A percentile compares a stretch with the other conserved stretches of the same genome.
phyloP scores from a whole-genome alignment of 2,888 invertebrate genomes.

The Stictocephala bisonia region DNA sequence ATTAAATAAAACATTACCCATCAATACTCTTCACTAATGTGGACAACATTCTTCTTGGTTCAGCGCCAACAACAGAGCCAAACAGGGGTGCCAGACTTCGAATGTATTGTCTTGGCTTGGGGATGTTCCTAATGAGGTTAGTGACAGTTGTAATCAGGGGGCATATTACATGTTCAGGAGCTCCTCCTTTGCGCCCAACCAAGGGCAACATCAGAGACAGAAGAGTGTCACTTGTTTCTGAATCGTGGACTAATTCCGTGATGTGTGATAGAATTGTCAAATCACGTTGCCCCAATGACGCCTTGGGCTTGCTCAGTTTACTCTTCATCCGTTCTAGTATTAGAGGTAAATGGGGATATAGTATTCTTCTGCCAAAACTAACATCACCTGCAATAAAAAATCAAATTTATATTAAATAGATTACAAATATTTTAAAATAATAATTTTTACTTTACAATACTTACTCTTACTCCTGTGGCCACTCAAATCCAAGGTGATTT shows the following conservation, averaged over 20 bases:
- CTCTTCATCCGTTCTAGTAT: conserved; percentile 78
- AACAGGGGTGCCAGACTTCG: conserved; percentile 79
- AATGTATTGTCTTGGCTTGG: conserved; percentile 74
- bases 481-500: too few species aligned
- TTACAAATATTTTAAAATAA: too few species aligned
- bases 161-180: conserved; percentile 76
- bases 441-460: too few species aligned
- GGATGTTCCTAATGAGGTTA: conserved; percentile 79
- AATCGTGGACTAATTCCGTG: conserved; percentile 75
- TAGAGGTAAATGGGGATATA: conserved; percentile 77
- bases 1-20: too few species aligned
- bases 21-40: conserved; percentile 28
- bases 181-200: conserved; percentile 72
- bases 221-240: conserved; percentile 74
- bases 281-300: conserved; percentile 75
- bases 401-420: too few species aligned
- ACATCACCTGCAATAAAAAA: conserved; percentile 65
- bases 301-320: conserved; percentile 69
- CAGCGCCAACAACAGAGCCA: conserved; percentile 73
- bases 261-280: conserved; percentile 79
- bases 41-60: conserved; percentile 72
- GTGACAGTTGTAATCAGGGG: conserved; percentile 78
- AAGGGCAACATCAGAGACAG: conserved; percentile 79
- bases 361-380: conserved; percentile 78
- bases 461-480: too few species aligned